phyloP scores from a whole-genome alignment of 1,140 invertebrate species.

The Tenebrio molitor region DNA sequence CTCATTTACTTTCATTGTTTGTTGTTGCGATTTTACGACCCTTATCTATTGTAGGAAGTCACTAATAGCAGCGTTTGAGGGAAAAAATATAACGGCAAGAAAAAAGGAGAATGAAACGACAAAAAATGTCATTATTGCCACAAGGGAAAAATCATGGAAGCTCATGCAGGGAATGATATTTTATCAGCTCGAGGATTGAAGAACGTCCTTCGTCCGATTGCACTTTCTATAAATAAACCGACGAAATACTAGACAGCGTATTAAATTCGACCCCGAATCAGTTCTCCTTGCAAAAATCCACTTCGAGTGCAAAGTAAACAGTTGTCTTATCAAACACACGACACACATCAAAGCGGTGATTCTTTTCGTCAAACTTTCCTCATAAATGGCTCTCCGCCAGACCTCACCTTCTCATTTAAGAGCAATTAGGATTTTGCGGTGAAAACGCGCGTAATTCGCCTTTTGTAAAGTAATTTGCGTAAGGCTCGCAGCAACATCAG shows the following conservation, averaged over 20 bases:
- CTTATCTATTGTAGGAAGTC: constrained; percentile 31
- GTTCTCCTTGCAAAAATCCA: neutral
- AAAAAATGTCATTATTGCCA: constrained; percentile 10
- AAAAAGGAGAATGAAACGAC: neutral
- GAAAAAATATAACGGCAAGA: constrained; percentile 16
- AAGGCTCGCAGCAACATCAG: neutral
- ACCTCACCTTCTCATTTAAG: no score
- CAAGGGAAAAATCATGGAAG: neutral
- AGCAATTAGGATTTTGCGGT: constrained; percentile 11
- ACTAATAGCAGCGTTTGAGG: constrained; percentile 18
- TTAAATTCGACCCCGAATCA: neutral
- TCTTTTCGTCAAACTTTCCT: no score
- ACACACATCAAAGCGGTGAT: no score
- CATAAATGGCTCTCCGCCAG: no score
- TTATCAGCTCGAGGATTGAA: no score
- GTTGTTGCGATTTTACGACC: constrained; percentile 38
- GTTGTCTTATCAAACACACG: no score
- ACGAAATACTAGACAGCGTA: neutral
- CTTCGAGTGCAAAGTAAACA: no score
- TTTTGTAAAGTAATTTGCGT: constrained; percentile 15
- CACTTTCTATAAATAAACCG: constrained; percentile 16
- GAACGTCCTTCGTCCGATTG: constrained; percentile 12
- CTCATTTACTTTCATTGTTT: constrained; percentile 40
- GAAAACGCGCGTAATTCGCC: constrained; percentile 14
- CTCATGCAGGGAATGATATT: neutral